Base-by-base conservation (phyloP, 2,888 invertebrate genomes). In the Helicoverpa assulta region DNA sequence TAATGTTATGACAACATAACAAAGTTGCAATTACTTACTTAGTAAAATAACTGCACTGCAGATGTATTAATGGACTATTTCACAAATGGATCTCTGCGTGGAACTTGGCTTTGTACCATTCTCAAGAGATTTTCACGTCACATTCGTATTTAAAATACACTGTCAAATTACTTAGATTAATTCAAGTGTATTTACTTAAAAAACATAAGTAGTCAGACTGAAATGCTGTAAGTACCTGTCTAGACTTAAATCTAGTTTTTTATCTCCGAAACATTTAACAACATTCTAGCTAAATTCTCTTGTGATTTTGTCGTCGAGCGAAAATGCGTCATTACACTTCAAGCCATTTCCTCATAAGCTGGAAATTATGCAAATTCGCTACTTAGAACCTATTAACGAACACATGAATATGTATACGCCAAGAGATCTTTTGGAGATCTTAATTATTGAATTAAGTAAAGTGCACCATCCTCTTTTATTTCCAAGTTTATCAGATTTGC, bases 321-420 rank as follows among this genome's bases (percentile, higher is more conserved):
- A 82, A 84, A 66, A 87, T 82, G 69, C 73, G 33, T 66, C 78
- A 86, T 90, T 86, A 82, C 55, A 72, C 56, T 47, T 51, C 86
- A 82, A 75, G 76, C 86, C 88, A 88, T 89, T 90, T 85, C 85
- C 80, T 84, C 81, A 77, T 73, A 78, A 84, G 73, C 74, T 75
- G 84, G 70, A 86, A 89, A 90, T 91, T 90, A 89, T 90, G 84
- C 86, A 88, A 80, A 76, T 74, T 64, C 78, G 67, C 76, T 78
- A 80, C 76, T 70, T 76, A 75, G 70, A 67, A 75, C 57, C 70
- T 79, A 67, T 64, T 73, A 74, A 73, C 53, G 63, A 67, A 26
- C 58, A 61, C 65, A 85, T 89, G 85, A 89, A 89, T 88, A 90
- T 89, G 84, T 68, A 89, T 85, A 78, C 43, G 26, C 16, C 58